Conservation (phyloP, 2,888 invertebrate genomes). For the Antitype chi region DNA sequence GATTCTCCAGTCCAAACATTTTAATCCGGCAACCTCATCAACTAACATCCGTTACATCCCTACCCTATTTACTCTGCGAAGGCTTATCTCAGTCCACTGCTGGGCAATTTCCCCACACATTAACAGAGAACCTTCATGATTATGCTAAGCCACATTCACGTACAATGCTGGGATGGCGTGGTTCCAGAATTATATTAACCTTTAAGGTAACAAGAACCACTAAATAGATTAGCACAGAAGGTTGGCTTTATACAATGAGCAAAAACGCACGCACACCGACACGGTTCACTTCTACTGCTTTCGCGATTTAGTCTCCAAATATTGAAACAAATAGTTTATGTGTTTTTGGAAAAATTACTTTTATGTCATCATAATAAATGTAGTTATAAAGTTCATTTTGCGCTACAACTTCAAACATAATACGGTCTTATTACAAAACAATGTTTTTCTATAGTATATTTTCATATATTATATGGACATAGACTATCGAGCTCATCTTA, state of each 20-base stretch:
- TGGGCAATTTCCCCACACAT: conserved; percentile 37
- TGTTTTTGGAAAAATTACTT: background rate
- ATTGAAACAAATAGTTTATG: background rate
- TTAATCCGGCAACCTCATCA: conserved; percentile 9
- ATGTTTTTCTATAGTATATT: too few species aligned
- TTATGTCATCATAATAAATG: background rate
- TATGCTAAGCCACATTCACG: conserved; percentile 43
- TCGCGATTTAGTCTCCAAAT: background rate
- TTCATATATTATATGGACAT: too few species aligned
- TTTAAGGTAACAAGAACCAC: conserved; percentile 24
- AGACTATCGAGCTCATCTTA: too few species aligned
- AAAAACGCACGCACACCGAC: background rate
- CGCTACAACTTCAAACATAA: background rate
- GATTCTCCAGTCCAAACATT: background rate
- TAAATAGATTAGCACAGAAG: background rate
- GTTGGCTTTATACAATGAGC: background rate
- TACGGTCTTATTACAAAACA: too few species aligned
- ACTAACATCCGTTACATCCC: conserved; percentile 4
- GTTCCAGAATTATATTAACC: conserved; percentile 43
- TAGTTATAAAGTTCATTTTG: background rate
- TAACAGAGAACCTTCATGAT: conserved; percentile 29
- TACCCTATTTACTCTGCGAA: conserved; percentile 28
- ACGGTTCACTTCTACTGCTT: background rate
- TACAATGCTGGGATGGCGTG: conserved; percentile 19
- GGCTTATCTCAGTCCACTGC: conserved; percentile 36